These are phyloP conservation scores for Aphaenogaster ashmeadi DNA, from an alignment of 1,140 invertebrate species.

Conservation along the genomic window DNA sequence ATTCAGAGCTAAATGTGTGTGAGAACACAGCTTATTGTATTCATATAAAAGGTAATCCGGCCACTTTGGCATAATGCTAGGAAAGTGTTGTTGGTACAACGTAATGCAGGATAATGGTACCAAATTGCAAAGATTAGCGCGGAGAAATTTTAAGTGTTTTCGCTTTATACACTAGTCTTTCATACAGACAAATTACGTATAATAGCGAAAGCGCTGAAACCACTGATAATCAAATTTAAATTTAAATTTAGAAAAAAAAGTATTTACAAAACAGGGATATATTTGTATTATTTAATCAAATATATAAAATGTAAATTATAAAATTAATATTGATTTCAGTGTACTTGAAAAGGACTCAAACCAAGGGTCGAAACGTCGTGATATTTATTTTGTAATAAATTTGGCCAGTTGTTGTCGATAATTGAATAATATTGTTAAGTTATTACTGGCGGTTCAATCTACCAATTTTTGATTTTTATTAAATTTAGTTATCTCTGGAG, in stretches of 20 bases:
- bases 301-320: neutral
- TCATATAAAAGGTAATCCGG: conserved; percentile 36
- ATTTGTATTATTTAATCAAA: neutral
- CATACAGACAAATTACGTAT: neutral
- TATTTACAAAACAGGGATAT: neutral
- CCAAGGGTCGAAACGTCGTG: no score
- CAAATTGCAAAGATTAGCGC: conserved; percentile 31
- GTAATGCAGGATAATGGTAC: conserved; percentile 31
- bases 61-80: neutral
- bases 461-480: no score
- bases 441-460: no score
- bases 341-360: no score
- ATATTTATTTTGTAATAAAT: no score
- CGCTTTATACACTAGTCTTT: neutral
- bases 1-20: conserved; percentile 34
- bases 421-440: no score
- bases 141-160: conserved; percentile 34
- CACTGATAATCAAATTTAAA: neutral
- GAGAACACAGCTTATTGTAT: conserved; percentile 39
- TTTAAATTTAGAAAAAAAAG: neutral
- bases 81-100: conserved; percentile 4
- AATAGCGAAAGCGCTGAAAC: neutral
- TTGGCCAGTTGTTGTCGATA: no score
- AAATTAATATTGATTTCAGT: no score
- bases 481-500: neutral